Conservation (phyloP, 2,888 invertebrate species). For the Frankliniella intonsa region DNA sequence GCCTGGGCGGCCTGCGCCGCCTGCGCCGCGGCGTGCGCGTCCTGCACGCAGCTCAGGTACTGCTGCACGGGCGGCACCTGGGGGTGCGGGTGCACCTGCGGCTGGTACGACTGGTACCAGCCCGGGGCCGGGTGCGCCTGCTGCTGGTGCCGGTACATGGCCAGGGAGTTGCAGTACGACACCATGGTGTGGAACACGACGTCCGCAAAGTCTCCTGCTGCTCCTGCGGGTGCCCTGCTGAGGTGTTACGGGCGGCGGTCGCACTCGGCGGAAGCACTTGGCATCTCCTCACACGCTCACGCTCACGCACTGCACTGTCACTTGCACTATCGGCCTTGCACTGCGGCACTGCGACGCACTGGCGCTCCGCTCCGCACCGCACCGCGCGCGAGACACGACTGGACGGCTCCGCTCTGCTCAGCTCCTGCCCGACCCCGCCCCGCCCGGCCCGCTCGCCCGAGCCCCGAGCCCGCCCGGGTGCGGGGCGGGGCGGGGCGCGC, state of each 20-base stretch:
- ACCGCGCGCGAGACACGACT: not conserved
- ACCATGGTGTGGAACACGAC: constrained; percentile 52
- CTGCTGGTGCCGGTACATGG: constrained; percentile 62
- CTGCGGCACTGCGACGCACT: not conserved
- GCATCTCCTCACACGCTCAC: no score
- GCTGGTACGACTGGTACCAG: constrained; percentile 47
- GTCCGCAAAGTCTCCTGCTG: no score
- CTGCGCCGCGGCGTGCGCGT: constrained; percentile 34
- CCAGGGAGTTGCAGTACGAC: constrained; percentile 66
- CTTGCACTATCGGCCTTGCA: not conserved
- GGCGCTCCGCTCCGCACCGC: not conserved
- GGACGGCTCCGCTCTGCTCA: not conserved
- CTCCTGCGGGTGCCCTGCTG: no score
- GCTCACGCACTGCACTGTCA: not conserved
- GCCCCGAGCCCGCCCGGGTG: not conserved
- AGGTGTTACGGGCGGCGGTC: no score
- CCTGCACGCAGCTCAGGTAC: constrained; percentile 38
- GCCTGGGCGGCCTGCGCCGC: constrained; percentile 35
- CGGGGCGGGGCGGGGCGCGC: not conserved
- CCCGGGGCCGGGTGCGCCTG: constrained; percentile 40
- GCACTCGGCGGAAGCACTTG: no score
- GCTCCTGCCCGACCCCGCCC: not conserved
- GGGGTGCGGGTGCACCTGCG: constrained; percentile 42
- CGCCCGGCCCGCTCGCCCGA: not conserved
- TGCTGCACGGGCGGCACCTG: constrained; percentile 36